Conservation (phyloP, 2,797 vertebrate genomes). For the Allochrocebus solatus region DNA sequence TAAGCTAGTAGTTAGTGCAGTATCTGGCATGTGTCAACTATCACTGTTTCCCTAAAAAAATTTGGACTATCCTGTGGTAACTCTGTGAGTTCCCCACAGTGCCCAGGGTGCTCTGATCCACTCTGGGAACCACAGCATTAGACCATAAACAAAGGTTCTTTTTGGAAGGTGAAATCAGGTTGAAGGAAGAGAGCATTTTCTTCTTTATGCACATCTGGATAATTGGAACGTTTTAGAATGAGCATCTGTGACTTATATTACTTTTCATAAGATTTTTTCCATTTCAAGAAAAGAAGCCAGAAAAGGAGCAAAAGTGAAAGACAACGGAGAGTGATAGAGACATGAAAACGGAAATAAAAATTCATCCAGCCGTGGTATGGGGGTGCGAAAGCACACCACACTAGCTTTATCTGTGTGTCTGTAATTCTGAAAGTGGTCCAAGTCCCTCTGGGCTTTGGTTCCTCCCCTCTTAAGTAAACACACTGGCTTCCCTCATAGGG, state of each 20-base stretch:
- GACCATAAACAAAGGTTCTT: neutral
- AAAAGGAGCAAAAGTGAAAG: neutral
- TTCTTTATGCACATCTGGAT: neutral
- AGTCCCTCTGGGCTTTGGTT: neutral
- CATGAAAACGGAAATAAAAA: neutral
- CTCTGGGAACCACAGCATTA: neutral
- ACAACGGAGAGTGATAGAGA: neutral
- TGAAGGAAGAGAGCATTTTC: neutral
- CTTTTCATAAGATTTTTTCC: neutral
- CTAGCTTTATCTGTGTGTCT: accelerated
- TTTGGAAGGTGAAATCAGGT: neutral
- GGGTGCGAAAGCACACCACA: accelerated
- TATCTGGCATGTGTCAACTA: neutral
- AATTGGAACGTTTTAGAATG: neutral
- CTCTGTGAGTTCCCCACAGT: neutral
- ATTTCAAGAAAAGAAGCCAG: neutral
- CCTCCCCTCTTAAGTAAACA: neutral
- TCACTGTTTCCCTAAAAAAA: neutral
- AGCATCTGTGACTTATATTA: neutral
- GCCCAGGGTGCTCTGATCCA: neutral
- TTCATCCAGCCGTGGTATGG: accelerated
- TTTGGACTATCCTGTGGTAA: accelerated
- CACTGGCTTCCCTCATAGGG: neutral
- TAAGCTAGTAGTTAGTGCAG: neutral
- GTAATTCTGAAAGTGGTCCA: neutral